These are phyloP conservation scores for Chamaea fasciata DNA, from an alignment of 2,113 vertebrate species.

Conservation along the genomic window DNA sequence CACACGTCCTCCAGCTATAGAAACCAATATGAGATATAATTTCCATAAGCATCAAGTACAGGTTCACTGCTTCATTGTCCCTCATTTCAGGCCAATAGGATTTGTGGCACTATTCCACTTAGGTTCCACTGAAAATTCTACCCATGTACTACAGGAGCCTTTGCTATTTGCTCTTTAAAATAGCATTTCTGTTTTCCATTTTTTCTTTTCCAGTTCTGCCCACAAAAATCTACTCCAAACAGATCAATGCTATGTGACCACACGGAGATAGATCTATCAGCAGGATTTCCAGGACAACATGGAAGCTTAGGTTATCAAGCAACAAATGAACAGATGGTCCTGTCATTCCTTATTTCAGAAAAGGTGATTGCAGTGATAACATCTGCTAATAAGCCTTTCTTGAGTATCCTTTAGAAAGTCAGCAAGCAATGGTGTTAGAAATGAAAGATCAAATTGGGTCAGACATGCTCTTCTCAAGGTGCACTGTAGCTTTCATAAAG, in stretches of 20 bases:
- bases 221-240: slow-evolving; percentile 47
- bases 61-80: neutral
- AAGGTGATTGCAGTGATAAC: slow-evolving; percentile 64
- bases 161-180: slow-evolving; percentile 23
- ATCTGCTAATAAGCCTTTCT: slow-evolving; percentile 67
- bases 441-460: slow-evolving; percentile 68
- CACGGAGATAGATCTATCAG: slow-evolving; percentile 50
- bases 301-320: slow-evolving; percentile 56
- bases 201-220: neutral
- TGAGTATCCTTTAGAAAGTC: slow-evolving; percentile 63
- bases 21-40: neutral
- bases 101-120: neutral
- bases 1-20: neutral
- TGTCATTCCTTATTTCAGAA: slow-evolving; percentile 62
- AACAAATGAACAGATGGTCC: slow-evolving; percentile 66
- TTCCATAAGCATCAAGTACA: neutral
- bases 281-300: slow-evolving; percentile 52
- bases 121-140: neutral
- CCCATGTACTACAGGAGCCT: neutral
- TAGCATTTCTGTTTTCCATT: neutral
- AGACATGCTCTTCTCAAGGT: slow-evolving; percentile 54
- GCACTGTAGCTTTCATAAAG: slow-evolving; percentile 56
- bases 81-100: neutral
- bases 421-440: slow-evolving; percentile 55
- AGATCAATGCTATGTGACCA: slow-evolving; percentile 49